These are phyloP conservation scores for Andrena trimmerana DNA, from an alignment of 2,888 invertebrate genomes.

Conservation along the genomic window DNA sequence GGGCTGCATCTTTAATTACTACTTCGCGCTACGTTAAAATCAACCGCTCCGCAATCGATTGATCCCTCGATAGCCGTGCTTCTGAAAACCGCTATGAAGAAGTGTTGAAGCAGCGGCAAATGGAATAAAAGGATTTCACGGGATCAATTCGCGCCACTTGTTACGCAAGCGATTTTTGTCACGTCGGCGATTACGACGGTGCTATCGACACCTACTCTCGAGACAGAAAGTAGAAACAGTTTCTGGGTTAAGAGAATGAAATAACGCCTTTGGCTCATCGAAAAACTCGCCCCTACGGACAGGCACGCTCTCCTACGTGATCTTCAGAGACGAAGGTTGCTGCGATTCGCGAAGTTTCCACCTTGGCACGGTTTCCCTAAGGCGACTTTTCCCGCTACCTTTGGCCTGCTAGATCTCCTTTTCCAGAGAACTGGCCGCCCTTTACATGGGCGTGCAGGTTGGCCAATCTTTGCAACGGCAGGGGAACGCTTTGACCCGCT, in stretches of 20 bases:
- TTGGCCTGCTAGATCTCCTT: constrained; percentile 74
- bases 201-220: not conserved
- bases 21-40: no score
- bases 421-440: constrained; percentile 76
- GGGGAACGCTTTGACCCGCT: constrained; percentile 34
- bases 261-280: not conserved
- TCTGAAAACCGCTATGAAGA: not conserved
- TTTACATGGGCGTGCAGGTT: constrained; percentile 62
- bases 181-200: not conserved
- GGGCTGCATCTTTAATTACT: not conserved
- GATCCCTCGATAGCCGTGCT: not conserved
- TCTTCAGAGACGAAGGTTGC: constrained; percentile 61
- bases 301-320: constrained; percentile 25
- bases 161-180: not conserved
- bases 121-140: not conserved
- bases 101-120: not conserved
- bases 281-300: not conserved
- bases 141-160: not conserved
- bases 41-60: not conserved
- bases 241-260: not conserved
- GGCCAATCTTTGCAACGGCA: constrained; percentile 44
- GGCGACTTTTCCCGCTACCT: constrained; percentile 66
- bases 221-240: not conserved
- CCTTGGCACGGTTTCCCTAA: constrained; percentile 80
- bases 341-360: constrained; percentile 70